Percentiles rank a stretch among this genome's conserved stretches.
These are phyloP conservation scores for Artibeus jamaicensis DNA, from an alignment of 2,797 vertebrate species.

Conservation along the genomic window DNA sequence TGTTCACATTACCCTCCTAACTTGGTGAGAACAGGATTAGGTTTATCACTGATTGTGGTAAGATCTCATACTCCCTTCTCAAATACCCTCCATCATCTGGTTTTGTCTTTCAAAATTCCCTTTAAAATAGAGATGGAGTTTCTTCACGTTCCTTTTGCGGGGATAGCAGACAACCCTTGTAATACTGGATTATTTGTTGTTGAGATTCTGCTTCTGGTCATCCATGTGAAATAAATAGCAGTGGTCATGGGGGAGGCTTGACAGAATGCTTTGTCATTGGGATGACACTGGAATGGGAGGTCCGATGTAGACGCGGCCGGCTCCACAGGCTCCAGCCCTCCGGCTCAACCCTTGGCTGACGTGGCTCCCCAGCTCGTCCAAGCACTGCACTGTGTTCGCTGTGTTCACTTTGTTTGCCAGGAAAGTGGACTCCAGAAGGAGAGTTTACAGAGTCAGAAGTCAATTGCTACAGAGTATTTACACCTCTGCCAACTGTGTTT, in stretches of 20 bases:
- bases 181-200: constrained; percentile 24
- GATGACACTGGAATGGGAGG: neutral
- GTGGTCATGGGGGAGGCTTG: neutral
- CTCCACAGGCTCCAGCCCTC: neutral
- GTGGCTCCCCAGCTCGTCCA: neutral
- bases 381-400: neutral
- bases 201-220: constrained; percentile 27
- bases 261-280: neutral
- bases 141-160: constrained; percentile 2
- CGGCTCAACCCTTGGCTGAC: neutral
- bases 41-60: neutral
- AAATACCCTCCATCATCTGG: neutral
- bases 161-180: neutral
- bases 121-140: neutral
- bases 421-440: neutral
- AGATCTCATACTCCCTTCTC: neutral
- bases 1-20: neutral
- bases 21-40: neutral
- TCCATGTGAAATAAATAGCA: constrained; percentile 17
- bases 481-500: neutral
- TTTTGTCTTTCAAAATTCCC: neutral
- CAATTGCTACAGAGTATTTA: neutral
- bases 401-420: neutral
- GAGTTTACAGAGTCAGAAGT: constrained; percentile 25
- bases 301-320: neutral